Evolutionary conservation across 53 echinoderm and acorn worm species (phyloP), one percentile per base, ranked within the genome.

Genomic region (Hippasteria phrygiana): DNA sequence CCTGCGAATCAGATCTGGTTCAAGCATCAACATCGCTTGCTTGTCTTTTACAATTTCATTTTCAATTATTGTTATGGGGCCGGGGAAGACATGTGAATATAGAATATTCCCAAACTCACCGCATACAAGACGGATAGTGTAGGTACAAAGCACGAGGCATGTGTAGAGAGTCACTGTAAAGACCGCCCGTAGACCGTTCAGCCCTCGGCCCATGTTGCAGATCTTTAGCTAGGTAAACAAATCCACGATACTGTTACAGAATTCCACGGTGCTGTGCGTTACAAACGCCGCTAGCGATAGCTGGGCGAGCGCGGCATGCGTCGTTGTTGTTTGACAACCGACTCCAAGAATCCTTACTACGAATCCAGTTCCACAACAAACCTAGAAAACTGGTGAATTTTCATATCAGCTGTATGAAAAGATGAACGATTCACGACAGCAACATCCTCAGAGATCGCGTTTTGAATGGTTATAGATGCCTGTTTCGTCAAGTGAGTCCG

Each of bases 191-290:
- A 53, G 85, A 4, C 70, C 51, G 47, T 64, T 81, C 85, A 50
- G 28, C 33, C 71, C 85, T 20, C 53, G 34, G 26, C 20, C 71
- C 85, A 85, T 84, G 26, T 32, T 85, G 82, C 45, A 46, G 24
- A 40, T 85, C 69, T 85, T 85, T 85, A 85, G 85, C 54, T 85
- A 85, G 70, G 85, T 85, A 85, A 85, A 85, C 85, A 85, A 85
- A 42, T 53, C 51, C 85, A 37, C 51, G 85, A 85, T 85, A 85
- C 85, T 27, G 85, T 85, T 71, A 70, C 85, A 85, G 35, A 53
- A 41, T 71, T 48, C 85, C 45, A 0, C 48, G 47, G 75, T 50
- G 36, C 16, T 43, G 24, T 55, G 55, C 80, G 62, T 80, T 63
- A 36, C 50, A 71, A 59, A 20, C 51, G 85, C 85, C 51, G 67